phyloP scores from a whole-genome alignment of 2,113 vertebrate genomes.

The Gasterosteus aculeatus region DNA sequence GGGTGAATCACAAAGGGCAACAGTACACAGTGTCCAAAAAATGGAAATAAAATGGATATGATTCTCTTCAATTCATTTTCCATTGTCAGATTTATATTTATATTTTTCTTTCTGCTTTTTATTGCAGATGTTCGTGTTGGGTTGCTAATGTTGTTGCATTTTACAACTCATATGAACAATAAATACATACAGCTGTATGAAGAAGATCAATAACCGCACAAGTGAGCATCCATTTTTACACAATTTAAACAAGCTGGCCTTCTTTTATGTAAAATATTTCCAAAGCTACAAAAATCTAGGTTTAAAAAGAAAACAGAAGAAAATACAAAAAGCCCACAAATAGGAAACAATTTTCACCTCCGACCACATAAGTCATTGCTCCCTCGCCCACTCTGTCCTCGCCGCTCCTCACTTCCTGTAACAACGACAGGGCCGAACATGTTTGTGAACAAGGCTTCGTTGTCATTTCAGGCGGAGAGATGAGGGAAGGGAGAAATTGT shows the following conservation, averaged over 20 bases:
- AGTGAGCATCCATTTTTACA: background rate
- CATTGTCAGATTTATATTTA: background rate
- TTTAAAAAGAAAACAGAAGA: background rate
- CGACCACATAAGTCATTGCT: background rate
- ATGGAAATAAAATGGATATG: too few relatives aligned
- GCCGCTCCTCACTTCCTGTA: background rate
- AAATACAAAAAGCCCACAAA: background rate
- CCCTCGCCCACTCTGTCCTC: background rate
- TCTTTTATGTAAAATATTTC: background rate
- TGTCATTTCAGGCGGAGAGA: constrained; percentile 25
- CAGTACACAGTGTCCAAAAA: background rate
- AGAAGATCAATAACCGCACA: background rate
- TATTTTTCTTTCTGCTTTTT: too few relatives aligned
- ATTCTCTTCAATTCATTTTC: too few relatives aligned
- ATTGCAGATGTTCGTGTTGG: too few relatives aligned
- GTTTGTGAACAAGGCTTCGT: constrained; percentile 21
- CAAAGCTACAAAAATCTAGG: background rate
- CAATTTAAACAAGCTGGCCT: background rate
- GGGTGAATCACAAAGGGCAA: background rate
- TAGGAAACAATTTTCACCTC: background rate
- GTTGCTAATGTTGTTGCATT: too few relatives aligned
- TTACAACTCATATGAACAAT: too few relatives aligned
- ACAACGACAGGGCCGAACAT: constrained; percentile 15
- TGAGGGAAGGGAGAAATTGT: background rate
- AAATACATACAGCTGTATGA: background rate